These are phyloP conservation scores for Drosophila arawakana DNA, from an alignment of 1,140 invertebrate species.

Conservation along the genomic window DNA sequence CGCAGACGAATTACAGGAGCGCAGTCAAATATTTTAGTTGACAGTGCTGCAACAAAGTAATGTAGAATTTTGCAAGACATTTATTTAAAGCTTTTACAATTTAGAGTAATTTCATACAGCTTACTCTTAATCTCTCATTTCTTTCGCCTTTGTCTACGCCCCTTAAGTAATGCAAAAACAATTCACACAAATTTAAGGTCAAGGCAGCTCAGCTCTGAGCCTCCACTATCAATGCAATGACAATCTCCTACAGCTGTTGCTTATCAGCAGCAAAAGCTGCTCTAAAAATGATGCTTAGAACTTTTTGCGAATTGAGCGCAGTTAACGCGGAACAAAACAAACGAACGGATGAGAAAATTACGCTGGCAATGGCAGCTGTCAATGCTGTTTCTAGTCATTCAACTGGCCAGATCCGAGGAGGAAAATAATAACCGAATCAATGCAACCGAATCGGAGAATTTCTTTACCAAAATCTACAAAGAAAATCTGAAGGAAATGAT, in stretches of 20 bases:
- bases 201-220: constrained; percentile 38
- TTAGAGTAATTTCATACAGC: no score
- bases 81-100: no score
- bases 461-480: constrained; percentile 65
- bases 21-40: no score
- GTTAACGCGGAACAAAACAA: constrained; percentile 57
- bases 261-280: constrained; percentile 52
- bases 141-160: not conserved
- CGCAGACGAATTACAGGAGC: no score
- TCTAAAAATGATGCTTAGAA: constrained; percentile 14
- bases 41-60: no score
- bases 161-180: constrained; percentile 8
- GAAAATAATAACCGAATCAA: not conserved
- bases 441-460: constrained; percentile 33
- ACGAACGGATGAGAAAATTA: constrained; percentile 61
- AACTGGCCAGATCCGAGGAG: not conserved
- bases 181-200: constrained; percentile 60
- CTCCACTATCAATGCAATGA: constrained; percentile 15
- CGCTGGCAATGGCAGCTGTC: constrained; percentile 38
- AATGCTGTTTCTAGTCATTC: constrained; percentile 15
- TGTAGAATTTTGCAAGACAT: no score
- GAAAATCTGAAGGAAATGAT: constrained; percentile 56
- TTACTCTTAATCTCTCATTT: not conserved
- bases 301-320: constrained; percentile 40
- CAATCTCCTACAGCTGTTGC: constrained; percentile 38